Conservation (phyloP, 2,797 vertebrate species). For the Ctenopoma kingsleyae region DNA sequence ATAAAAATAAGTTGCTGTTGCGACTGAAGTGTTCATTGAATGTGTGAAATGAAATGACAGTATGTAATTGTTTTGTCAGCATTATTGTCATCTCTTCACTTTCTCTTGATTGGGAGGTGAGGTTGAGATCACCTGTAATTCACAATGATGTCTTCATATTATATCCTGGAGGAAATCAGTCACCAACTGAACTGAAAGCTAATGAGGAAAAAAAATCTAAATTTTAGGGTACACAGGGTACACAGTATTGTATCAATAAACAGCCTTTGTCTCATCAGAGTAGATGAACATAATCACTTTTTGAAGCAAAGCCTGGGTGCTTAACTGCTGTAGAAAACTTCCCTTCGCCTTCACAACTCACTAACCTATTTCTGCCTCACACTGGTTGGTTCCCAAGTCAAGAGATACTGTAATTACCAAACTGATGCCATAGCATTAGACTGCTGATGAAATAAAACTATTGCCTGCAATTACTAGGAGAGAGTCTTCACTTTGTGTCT, state of each 20-base stretch:
- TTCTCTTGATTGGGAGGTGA: conserved; percentile 46
- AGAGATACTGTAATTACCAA: conserved; percentile 59
- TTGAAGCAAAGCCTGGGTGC: conserved; percentile 34
- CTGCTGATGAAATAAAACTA: conserved; percentile 53
- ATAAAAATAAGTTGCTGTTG: not conserved
- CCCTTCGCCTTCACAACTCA: conserved; percentile 62
- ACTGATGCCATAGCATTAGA: conserved; percentile 22
- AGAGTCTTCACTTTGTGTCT: conserved; percentile 31
- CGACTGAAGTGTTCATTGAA: conserved; percentile 11
- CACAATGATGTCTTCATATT: conserved; percentile 40
- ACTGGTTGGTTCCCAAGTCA: conserved; percentile 43
- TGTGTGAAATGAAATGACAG: conserved; percentile 27
- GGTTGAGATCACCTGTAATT: conserved; percentile 43
- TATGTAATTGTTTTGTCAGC: conserved; percentile 50
- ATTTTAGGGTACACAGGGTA: conserved; percentile 27
- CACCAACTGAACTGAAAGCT: conserved; percentile 20
- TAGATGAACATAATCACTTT: conserved; percentile 50
- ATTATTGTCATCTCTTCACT: conserved; percentile 44
- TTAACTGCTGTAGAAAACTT: conserved; percentile 47
- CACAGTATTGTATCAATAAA: conserved; percentile 36
- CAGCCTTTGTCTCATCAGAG: conserved; percentile 36
- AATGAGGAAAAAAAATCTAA: not conserved
- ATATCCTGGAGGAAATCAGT: conserved; percentile 49
- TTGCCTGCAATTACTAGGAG: conserved; percentile 15
- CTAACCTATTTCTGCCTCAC: conserved; percentile 61